These are phyloP conservation scores for Drosophila seguyi DNA, from an alignment of 1,140 invertebrate species.

Conservation along the genomic window DNA sequence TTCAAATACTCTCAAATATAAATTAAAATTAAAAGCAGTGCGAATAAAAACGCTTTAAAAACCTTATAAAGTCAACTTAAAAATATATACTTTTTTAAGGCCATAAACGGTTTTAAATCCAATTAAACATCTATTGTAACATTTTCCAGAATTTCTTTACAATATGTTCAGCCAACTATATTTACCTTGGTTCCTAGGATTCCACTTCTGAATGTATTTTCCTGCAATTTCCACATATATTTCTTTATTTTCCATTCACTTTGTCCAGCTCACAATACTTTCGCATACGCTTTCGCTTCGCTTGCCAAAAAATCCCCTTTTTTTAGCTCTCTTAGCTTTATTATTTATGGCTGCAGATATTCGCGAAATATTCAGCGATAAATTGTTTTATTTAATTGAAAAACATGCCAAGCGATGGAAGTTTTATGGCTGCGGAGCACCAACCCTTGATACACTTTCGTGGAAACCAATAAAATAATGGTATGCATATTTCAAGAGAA, in stretches of 20 bases:
- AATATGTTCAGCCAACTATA: neutral
- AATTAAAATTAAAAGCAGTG: neutral
- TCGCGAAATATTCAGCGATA: constrained; percentile 46
- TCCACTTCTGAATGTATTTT: neutral
- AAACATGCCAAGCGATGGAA: constrained; percentile 34
- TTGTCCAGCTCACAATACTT: neutral
- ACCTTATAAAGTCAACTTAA: neutral
- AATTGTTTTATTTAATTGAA: constrained; percentile 66
- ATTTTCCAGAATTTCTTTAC: neutral
- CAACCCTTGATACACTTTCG: constrained; percentile 13
- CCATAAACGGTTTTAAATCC: neutral
- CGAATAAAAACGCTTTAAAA: too few relatives aligned
- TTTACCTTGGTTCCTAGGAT: neutral
- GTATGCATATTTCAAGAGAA: constrained; percentile 4
- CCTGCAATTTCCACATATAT: neutral
- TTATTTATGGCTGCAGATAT: constrained; percentile 49
- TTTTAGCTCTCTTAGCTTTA: constrained; percentile 23
- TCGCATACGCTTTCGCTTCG: constrained; percentile 22
- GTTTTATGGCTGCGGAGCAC: constrained; percentile 15
- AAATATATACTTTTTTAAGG: neutral
- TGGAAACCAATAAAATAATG: constrained; percentile 12
- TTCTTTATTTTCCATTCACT: constrained; percentile 10
- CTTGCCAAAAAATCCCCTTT: constrained; percentile 6
- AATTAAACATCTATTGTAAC: neutral
- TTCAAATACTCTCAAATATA: neutral